Evolutionary conservation across 2,888 invertebrate genomes (phyloP), one percentile per base, ranked within the genome.

Genomic region (Liodrosophila aerea): DNA sequence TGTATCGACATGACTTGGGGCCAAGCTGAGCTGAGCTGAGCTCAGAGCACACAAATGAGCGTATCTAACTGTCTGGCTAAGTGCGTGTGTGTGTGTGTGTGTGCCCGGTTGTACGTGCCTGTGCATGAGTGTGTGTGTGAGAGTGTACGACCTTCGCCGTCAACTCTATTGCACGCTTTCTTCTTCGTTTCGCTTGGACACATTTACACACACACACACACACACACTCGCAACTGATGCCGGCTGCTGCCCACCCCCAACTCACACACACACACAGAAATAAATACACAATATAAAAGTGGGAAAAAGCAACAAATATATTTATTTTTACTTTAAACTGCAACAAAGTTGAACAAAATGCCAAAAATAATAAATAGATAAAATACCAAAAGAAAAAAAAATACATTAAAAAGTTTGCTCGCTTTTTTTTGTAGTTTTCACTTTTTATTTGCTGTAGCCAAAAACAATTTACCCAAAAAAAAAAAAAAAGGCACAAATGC

Each of bases 171-270:
- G 69, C 82, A 86, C 86, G 82, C 85, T 86, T 78, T 78, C 86
- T 78, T 86, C 85, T 60, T 68, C 73, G 81, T 65, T 85, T 65
- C 76, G 86, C 85, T 84, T 84, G 76, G 76, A 68, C 86, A 76
- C 80, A 77, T 71, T 60, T 51, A 71, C 8, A 43, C 37, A 45
- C 43, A 53, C 43, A 46, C 30, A 51, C 44, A 50, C 44, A 67
- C 13, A 40, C 16, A 16, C 34, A 45, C n/a, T 27, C 16, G 47
- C 36, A 61, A 31, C 54, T 69, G 52, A 58, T 69, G 69, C 69
- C 75, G 71, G 69, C 58, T 69, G 51, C 50, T 69, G 64, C 22
- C 52, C 58, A 58, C 45, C 47, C 36, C 50, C 64, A 61, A 37
- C 64, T 47, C 49, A 40, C 37, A 47, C 34, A 47, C 22, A 44